Evolutionary conservation across 2,113 vertebrate genomes (phyloP).

Genomic region (Hirundichthys speculiger): DNA sequence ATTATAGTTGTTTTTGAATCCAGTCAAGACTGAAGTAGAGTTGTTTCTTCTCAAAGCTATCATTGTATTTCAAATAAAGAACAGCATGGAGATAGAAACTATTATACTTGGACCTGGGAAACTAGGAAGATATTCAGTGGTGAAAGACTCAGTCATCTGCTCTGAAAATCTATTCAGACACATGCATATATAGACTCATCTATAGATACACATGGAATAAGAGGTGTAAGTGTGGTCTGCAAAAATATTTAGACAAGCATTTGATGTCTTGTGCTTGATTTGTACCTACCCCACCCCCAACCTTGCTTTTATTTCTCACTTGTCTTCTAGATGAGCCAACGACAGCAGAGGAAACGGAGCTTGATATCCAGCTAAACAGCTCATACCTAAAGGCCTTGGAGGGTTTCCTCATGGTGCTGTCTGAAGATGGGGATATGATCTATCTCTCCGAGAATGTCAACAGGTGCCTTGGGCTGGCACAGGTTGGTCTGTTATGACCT

Average conservation of each 20-base stretch:
- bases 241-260: background rate
- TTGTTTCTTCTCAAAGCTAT: no score
- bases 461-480: conserved; percentile 96
- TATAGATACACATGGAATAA: no score
- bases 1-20: background rate
- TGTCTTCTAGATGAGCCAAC: conserved; percentile 63
- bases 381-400: conserved; percentile 96
- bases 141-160: no score
- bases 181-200: no score
- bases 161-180: no score
- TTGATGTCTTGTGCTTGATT: background rate
- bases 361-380: conserved; percentile 90
- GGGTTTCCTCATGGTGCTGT: conserved; percentile 98
- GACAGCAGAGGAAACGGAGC: conserved; percentile 84
- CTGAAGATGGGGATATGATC: conserved; percentile 96
- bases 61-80: no score
- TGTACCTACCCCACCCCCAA: background rate
- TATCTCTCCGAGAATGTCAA: conserved; percentile 96
- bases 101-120: no score
- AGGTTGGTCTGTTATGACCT: conserved; percentile 79
- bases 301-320: background rate
- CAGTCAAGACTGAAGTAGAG: background rate
- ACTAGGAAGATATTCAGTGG: no score
- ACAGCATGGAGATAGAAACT: no score
- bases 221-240: no score